Evolutionary conservation across 2,113 vertebrate species (phyloP).

Genomic region (Microtus ochrogaster): DNA sequence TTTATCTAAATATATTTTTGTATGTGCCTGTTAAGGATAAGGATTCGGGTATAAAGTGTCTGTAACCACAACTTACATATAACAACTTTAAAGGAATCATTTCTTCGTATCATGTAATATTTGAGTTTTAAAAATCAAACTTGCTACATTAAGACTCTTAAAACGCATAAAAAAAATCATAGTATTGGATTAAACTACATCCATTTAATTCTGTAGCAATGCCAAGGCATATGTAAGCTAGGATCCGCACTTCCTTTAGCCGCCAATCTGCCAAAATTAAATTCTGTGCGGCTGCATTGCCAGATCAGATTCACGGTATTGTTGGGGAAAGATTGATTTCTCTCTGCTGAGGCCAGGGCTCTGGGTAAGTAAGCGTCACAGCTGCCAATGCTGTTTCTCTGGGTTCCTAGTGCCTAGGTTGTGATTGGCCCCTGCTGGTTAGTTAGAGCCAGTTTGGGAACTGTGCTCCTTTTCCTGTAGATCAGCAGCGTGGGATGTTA

Average conservation of each 20-base stretch:
- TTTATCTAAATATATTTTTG: constrained; percentile 54
- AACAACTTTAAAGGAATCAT: background rate
- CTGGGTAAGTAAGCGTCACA: constrained; percentile 11
- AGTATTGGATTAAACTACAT: background rate
- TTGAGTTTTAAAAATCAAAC: constrained; percentile 40
- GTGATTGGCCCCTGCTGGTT: constrained; percentile 52
- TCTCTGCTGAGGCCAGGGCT: background rate
- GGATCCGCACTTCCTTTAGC: background rate
- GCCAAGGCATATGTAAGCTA: background rate
- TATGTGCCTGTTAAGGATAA: constrained; percentile 46
- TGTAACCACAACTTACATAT: background rate
- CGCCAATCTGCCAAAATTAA: background rate
- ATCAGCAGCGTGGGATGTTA: background rate
- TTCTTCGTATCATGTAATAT: constrained; percentile 11
- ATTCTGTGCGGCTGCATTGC: background rate
- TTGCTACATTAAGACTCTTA: constrained; percentile 15
- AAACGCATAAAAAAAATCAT: background rate
- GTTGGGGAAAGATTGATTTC: background rate
- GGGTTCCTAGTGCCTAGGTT: background rate
- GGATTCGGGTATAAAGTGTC: background rate
- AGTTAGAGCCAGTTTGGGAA: constrained; percentile 57
- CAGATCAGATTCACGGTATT: background rate
- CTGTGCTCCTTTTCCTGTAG: background rate
- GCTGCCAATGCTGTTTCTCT: constrained; percentile 11
- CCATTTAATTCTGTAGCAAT: constrained; percentile 37